These are phyloP conservation scores for Carlito syrichta DNA, from an alignment of 2,113 vertebrate genomes.

Conservation along the genomic window DNA sequence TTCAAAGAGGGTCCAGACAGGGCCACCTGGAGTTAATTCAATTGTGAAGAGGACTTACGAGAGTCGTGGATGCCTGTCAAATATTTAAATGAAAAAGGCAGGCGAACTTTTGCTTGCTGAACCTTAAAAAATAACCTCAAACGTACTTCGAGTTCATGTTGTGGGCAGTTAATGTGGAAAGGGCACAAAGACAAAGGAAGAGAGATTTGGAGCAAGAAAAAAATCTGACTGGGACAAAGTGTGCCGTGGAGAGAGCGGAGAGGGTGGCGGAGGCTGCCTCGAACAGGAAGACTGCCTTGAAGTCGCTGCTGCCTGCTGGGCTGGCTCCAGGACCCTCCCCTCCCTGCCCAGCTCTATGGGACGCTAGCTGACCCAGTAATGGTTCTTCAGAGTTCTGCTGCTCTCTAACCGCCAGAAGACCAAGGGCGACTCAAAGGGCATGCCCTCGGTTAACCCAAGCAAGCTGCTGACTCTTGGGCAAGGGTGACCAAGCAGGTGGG, in stretches of 20 bases:
- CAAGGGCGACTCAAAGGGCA: background rate
- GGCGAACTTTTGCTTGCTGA: background rate
- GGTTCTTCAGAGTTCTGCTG: background rate
- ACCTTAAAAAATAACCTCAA: background rate
- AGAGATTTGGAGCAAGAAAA: background rate
- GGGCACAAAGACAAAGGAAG: background rate
- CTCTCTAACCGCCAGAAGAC: background rate
- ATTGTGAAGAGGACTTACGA: background rate
- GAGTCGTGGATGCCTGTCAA: background rate
- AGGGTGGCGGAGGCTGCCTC: background rate
- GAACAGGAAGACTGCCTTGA: background rate
- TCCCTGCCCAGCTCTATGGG: background rate
- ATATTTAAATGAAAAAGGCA: background rate
- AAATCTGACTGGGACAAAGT: background rate
- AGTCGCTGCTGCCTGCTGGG: no score
- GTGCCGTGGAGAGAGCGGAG: background rate
- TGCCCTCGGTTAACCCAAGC: background rate
- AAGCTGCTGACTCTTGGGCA: background rate
- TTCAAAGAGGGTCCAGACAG: no score
- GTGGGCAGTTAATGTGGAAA: background rate
- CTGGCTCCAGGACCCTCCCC: no score
- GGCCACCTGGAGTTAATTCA: background rate
- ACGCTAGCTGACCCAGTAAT: background rate
- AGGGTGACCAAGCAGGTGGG: no score
- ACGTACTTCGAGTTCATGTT: background rate